A percentile compares a stretch with the other conserved stretches of the same genome.
These are phyloP conservation scores for Tyto alba DNA, from an alignment of 2,113 vertebrate species.

Conservation along the genomic window DNA sequence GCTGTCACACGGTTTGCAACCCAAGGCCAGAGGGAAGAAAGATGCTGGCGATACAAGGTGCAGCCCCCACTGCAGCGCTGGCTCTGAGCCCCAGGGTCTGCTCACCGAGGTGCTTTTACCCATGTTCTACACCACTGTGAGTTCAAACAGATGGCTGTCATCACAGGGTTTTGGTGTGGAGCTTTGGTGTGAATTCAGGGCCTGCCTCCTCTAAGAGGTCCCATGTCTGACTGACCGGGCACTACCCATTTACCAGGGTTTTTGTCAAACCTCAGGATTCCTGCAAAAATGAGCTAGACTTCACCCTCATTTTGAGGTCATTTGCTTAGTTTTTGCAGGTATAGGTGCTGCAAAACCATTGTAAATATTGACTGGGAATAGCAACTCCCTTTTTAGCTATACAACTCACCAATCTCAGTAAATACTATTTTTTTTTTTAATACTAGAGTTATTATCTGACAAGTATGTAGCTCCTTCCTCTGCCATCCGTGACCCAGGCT, in stretches of 20 bases:
- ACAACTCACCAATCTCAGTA: neutral
- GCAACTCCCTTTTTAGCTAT: neutral
- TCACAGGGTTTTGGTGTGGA: neutral
- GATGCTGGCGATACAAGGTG: accelerated
- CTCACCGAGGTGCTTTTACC: neutral
- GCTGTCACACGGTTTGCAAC: neutral
- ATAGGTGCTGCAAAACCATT: neutral
- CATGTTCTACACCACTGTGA: accelerated
- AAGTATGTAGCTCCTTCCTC: neutral
- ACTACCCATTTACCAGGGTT: neutral
- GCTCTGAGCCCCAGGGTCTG: neutral
- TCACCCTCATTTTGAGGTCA: neutral
- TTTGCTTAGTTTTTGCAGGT: neutral
- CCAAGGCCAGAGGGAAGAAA: neutral
- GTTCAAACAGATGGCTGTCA: neutral
- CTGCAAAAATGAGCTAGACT: accelerated
- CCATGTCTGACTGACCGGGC: neutral
- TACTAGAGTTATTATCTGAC: neutral
- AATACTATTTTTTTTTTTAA: neutral
- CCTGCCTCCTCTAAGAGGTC: neutral
- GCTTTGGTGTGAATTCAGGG: neutral
- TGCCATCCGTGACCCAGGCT: neutral
- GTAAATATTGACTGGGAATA: neutral
- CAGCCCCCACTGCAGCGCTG: neutral
- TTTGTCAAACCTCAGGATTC: neutral